Evolutionary conservation across 2,113 vertebrate genomes (phyloP), one percentile per base, ranked within the genome.

Genomic region (Urocynchramus pylzowi): DNA sequence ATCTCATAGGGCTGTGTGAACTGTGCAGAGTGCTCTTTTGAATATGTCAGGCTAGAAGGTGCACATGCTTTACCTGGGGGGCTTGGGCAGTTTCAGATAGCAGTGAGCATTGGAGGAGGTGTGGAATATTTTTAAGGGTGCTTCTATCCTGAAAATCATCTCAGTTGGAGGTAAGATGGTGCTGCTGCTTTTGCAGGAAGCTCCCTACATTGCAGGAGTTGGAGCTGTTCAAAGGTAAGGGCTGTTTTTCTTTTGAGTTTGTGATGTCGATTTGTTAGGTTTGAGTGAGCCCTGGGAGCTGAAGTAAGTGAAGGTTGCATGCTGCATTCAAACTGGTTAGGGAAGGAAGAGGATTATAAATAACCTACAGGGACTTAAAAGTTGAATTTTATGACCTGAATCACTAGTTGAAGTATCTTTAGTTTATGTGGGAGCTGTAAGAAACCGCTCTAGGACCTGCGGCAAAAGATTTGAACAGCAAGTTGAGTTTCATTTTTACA

Each of bases 401-500:
- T 86, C 15, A 9, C 50, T 31, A 45, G 33, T 19, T 79, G 17
- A 93, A 83, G 21, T 64, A 21, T 89, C 54, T 91, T 73, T 52
- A 73, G 35, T 68, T 91, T 49, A 16, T 41, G 6, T 82, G 63
- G 60, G 53, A 74, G 24, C 42, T 83, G 1, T 64, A 45, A 63
- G 42, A 69, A 73, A 27, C 50, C 13, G 9, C 49, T 79, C 21
- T 90, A 54, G 27, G 63, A 90, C 59, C 67, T 87, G 45, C 0
- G 0, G 81, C 78, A 53, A 59, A 75, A 95, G 67, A 90, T 88
- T 76, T 74, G 68, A 91, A 56, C 71, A 88, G 44, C 68, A 67
- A 68, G 54, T 71, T 10, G 1, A 80, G 28, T 89, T 95, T 86
- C 21, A 28, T 70, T 70, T 92, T 88, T 84, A 56, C 30, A 73